Percentiles rank a stretch among this genome's conserved stretches.
These are phyloP conservation scores for Ephydatia muelleri DNA, from an alignment of 37 sponge, comb jelly and placozoan genomes.

Conservation along the genomic window DNA sequence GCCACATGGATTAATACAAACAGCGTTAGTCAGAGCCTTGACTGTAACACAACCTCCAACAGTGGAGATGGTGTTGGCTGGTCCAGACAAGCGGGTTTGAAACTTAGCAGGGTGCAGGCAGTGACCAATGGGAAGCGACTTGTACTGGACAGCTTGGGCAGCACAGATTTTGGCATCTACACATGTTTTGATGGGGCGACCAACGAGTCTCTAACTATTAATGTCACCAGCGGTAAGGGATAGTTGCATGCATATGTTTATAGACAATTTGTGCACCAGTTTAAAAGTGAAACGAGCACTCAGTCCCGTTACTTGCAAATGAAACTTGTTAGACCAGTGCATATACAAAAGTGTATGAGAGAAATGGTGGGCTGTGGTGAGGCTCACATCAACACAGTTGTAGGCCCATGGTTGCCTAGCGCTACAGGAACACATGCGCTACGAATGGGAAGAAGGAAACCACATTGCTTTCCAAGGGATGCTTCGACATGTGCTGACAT, in stretches of 20 bases:
- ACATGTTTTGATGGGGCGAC: constrained; percentile 13
- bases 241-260: not conserved
- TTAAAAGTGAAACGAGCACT: too few relatives aligned
- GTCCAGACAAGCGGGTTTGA: not conserved
- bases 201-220: not conserved
- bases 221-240: constrained; percentile 10
- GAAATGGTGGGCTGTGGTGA: too few relatives aligned
- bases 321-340: too few relatives aligned
- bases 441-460: not conserved
- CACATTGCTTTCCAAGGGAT: not conserved
- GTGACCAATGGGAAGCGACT: not conserved
- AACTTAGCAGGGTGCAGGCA: not conserved
- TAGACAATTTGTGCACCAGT: too few relatives aligned
- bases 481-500: too few relatives aligned
- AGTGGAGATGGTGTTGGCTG: constrained; percentile 13
- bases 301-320: too few relatives aligned
- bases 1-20: constrained; percentile 1
- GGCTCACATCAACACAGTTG: too few relatives aligned
- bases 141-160: not conserved
- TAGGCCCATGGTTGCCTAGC: not conserved
- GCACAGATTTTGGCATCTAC: constrained; percentile 16
- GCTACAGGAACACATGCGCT: not conserved
- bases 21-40: not conserved
- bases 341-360: too few relatives aligned
- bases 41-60: constrained; percentile 37